Conservation (phyloP, 2,888 invertebrate genomes). For the Noctua janthina region DNA sequence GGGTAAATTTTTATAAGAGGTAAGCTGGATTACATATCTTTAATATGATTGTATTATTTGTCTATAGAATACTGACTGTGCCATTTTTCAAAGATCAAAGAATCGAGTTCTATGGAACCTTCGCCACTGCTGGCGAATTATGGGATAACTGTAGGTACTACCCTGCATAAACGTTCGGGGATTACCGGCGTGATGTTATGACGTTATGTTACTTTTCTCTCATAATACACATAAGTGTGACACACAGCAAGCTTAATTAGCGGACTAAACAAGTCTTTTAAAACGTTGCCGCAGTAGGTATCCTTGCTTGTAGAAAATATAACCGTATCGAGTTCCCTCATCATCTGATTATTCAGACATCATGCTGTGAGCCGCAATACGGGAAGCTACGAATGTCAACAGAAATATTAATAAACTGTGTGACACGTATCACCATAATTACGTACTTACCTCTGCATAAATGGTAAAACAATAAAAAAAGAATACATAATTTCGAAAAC, state of each 20-base stretch:
- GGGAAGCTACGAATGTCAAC: slow-evolving; percentile 66
- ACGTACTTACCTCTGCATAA: slow-evolving; percentile 30
- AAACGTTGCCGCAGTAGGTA: slow-evolving; percentile 19
- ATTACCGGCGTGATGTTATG: background rate
- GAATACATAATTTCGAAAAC: slow-evolving; percentile 23
- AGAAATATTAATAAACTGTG: slow-evolving; percentile 60
- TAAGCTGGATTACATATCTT: too few relatives aligned
- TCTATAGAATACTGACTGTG: too few relatives aligned
- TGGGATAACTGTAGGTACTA: background rate
- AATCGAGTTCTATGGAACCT: too few relatives aligned
- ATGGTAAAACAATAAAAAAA: slow-evolving; percentile 16
- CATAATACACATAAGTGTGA: background rate
- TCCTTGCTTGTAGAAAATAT: slow-evolving; percentile 46
- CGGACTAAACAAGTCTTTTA: slow-evolving; percentile 16
- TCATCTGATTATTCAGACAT: slow-evolving; percentile 61
- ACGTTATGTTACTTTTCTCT: background rate
- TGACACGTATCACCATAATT: slow-evolving; percentile 38
- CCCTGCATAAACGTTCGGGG: background rate
- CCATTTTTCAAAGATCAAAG: too few relatives aligned
- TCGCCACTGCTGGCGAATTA: too few relatives aligned
- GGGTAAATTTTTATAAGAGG: too few relatives aligned
- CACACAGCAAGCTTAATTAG: slow-evolving; percentile 16
- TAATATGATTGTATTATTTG: too few relatives aligned
- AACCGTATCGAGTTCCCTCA: slow-evolving; percentile 60
- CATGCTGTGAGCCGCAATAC: slow-evolving; percentile 63